Evolutionary conservation across 2,888 invertebrate genomes (phyloP), one percentile per base, ranked within the genome.

Genomic region (Tiliacea citrago): DNA sequence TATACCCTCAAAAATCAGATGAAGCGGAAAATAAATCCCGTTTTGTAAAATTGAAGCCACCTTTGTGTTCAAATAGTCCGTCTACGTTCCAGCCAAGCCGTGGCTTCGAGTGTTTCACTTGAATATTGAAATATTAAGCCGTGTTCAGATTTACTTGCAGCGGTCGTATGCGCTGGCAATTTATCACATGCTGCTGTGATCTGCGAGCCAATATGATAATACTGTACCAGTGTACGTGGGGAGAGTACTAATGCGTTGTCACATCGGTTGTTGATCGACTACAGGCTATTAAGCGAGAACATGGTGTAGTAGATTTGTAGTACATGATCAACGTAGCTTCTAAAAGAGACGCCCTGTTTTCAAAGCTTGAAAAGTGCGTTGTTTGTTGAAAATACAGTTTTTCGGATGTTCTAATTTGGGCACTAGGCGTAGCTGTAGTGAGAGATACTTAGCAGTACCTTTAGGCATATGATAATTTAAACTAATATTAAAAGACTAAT

Each of bases 41-140:
- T 76, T 73, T 77, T 68, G 75, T 68, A 55, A 78, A 79, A 82
- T 77, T 77, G 76, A 82, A 84, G 76, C 68, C n/a, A 45, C 24
- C 69, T 77, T 73, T 78, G 62, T 87, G 73, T 82, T 79, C 75
- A 73, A 78, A 77, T 68, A 73, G 57, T 75, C 35, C 24, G 51
- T 77, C 73, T 65, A 47, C 47, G 73, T 70, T 65, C 49, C 45
- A 35, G 71, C 57, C 70, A 68, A 75, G 73, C 73, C 61, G 24
- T 47, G 51, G 53, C 47, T 55, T 77, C 39, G 67, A 84, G 77
- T 60, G 75, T 63, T 78, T 70, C 83, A 60, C 77, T 87, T 68
- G 73, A 78, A 85, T 85, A 86, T 81, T 87, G 75, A 87, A 87
- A 83, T 79, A 77, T 81, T 73, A 73, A 72, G 75, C 65, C 55